These are phyloP conservation scores for Austrolebias charrua DNA, from an alignment of 2,797 vertebrate genomes.

Conservation along the genomic window DNA sequence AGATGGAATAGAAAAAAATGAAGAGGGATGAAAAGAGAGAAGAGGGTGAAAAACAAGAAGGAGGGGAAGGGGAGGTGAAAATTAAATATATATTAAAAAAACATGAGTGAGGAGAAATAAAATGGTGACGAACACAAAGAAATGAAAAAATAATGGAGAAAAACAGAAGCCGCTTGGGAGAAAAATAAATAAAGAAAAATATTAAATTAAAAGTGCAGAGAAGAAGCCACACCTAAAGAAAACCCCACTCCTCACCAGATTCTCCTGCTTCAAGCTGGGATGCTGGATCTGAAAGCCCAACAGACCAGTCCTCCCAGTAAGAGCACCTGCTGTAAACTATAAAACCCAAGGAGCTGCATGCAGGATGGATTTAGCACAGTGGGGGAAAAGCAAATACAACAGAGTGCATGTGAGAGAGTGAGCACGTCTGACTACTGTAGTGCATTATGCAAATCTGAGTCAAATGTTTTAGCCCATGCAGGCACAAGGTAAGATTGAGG, in stretches of 20 bases:
- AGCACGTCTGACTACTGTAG: constrained; percentile 36
- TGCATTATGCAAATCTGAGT: constrained; percentile 78
- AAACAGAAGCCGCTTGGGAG: neutral
- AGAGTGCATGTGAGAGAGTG: neutral
- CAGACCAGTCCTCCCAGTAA: constrained; percentile 15
- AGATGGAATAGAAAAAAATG: no score
- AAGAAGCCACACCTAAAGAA: constrained; percentile 52
- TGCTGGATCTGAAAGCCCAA: neutral
- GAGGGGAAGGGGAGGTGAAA: no score
- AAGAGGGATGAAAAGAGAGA: neutral
- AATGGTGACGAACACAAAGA: no score
- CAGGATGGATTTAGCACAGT: neutral
- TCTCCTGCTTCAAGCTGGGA: constrained; percentile 5
- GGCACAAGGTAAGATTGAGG: constrained; percentile 43
- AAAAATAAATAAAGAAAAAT: neutral
- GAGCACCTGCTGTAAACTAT: constrained; percentile 10
- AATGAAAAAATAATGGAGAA: no score
- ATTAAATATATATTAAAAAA: no score
- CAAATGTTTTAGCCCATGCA: constrained; percentile 69
- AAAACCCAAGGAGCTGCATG: constrained; percentile 11
- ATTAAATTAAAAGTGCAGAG: neutral
- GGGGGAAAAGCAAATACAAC: constrained; percentile 6
- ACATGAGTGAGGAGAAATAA: no score
- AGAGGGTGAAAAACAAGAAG: no score
- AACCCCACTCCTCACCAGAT: constrained; percentile 10